Conservation (phyloP, 2,888 invertebrate species). For the Hyalella azteca region DNA sequence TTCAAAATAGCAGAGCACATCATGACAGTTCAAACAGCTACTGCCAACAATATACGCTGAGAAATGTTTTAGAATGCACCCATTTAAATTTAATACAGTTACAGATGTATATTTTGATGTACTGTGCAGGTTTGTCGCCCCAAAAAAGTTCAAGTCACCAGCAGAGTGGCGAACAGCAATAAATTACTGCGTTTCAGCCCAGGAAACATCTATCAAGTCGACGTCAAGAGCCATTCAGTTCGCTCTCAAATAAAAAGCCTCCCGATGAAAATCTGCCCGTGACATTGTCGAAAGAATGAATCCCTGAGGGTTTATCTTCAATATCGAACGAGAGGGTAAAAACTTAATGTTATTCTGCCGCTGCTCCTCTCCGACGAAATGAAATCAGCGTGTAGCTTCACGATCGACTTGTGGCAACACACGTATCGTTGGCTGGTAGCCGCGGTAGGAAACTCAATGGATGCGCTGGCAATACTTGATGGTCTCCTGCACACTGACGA, state of each 20-base stretch:
- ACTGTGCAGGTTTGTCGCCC: neutral
- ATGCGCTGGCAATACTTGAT: too few species aligned
- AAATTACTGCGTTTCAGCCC: conserved; percentile 15
- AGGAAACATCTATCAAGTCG: conserved; percentile 33
- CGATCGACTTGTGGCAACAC: neutral
- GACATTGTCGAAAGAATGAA: conserved; percentile 23
- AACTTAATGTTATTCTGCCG: conserved; percentile 13
- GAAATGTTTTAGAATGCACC: too few species aligned
- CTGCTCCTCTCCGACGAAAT: neutral
- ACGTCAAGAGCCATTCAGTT: conserved; percentile 25
- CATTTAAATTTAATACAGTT: too few species aligned
- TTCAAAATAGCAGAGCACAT: too few species aligned
- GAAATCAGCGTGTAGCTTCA: neutral
- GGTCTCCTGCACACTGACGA: too few species aligned
- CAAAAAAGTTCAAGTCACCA: neutral
- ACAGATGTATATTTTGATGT: too few species aligned
- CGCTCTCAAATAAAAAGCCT: conserved; percentile 13
- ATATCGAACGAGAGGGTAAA: conserved; percentile 18
- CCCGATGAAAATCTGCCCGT: conserved; percentile 12
- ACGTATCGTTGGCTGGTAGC: too few species aligned
- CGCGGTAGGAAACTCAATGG: too few species aligned
- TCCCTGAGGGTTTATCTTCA: conserved; percentile 20
- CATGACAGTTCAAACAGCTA: too few species aligned
- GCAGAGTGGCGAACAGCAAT: conserved; percentile 9
- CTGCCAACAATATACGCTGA: too few species aligned